These are phyloP conservation scores for Caloenas nicobarica DNA, from an alignment of 2,113 vertebrate genomes.

Conservation along the genomic window DNA sequence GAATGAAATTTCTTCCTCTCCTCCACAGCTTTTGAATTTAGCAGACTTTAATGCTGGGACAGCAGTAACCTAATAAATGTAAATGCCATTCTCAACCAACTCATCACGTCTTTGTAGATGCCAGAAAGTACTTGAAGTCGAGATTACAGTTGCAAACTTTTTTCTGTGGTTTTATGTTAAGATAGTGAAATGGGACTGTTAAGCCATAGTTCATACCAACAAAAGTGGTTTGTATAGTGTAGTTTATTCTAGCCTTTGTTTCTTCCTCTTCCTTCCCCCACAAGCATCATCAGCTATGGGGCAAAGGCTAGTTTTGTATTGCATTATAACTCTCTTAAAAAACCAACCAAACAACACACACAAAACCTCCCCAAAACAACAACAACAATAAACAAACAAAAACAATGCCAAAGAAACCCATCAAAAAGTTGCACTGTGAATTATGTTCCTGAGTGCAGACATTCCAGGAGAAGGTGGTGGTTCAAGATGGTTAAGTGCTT, in stretches of 20 bases:
- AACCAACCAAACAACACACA: background rate
- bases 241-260: background rate
- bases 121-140: background rate
- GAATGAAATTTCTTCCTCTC: background rate
- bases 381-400: background rate
- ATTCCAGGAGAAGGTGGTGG: background rate
- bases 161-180: background rate
- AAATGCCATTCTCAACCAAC: background rate
- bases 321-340: background rate
- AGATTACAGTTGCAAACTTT: background rate
- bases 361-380: rapidly evolving
- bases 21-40: background rate
- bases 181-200: background rate
- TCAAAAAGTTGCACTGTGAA: background rate
- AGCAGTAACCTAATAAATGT: background rate
- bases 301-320: background rate
- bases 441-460: rapidly evolving
- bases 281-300: background rate
- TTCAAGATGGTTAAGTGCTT: background rate
- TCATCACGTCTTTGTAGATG: background rate
- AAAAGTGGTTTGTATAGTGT: background rate
- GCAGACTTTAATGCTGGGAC: background rate
- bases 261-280: background rate
- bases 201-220: background rate
- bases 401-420: no score